These are phyloP conservation scores for Dipodomys stephensi DNA, from an alignment of 2,113 vertebrate species.

Conservation along the genomic window DNA sequence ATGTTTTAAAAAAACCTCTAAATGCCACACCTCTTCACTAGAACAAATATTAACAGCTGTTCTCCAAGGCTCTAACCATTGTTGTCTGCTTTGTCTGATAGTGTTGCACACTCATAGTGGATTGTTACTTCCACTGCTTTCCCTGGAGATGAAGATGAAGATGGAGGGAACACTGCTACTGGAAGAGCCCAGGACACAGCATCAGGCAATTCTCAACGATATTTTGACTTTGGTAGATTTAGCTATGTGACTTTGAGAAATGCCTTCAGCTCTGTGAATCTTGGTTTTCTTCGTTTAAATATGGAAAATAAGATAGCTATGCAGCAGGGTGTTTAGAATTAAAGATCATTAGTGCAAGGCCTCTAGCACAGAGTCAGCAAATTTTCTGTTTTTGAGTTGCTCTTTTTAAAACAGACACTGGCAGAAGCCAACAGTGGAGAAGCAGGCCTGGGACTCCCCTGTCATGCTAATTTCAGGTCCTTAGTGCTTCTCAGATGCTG, in stretches of 20 bases:
- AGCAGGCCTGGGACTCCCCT: not conserved
- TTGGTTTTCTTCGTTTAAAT: slow-evolving; percentile 9
- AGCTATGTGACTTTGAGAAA: not conserved
- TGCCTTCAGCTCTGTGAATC: not conserved
- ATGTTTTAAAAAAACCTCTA: not conserved
- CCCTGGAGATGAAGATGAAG: not conserved
- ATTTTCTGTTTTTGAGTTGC: not conserved
- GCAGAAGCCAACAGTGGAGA: not conserved
- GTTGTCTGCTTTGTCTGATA: not conserved
- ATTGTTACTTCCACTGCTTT: too few species aligned
- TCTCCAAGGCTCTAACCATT: accelerated
- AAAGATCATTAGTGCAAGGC: not conserved
- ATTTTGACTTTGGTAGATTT: not conserved
- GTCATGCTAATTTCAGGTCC: slow-evolving; percentile 35
- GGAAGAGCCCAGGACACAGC: not conserved
- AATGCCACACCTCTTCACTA: not conserved
- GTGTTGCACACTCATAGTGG: not conserved
- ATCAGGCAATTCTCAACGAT: not conserved
- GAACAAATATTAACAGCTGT: not conserved
- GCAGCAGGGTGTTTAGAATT: not conserved
- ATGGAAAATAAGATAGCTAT: not conserved
- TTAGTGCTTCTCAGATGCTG: slow-evolving; percentile 25
- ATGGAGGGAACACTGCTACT: not conserved
- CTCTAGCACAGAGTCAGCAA: not conserved
- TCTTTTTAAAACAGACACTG: slow-evolving; percentile 33